A percentile compares a stretch with the other conserved stretches of the same genome.
These are phyloP conservation scores for Oncorhynchus mykiss DNA, from an alignment of 2,113 vertebrate genomes.

Conservation along the genomic window DNA sequence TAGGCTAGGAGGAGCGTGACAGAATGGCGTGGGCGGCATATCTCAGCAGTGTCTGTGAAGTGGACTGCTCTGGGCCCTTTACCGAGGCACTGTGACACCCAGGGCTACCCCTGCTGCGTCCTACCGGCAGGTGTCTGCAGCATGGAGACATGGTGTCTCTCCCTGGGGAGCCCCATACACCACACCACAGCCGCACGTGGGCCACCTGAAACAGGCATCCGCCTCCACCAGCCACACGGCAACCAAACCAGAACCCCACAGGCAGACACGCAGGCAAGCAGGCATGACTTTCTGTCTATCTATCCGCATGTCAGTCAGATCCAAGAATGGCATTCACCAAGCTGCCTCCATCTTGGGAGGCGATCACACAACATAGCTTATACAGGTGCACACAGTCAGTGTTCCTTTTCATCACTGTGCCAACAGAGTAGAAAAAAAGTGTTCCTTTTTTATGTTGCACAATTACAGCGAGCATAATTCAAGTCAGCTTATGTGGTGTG, in stretches of 20 bases:
- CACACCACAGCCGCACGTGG: not conserved
- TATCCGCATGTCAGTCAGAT: slow-evolving; percentile 36
- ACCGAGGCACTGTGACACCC: slow-evolving; percentile 20
- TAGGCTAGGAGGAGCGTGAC: slow-evolving; percentile 43
- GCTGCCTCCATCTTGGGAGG: slow-evolving; percentile 3
- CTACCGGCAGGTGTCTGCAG: slow-evolving; percentile 37
- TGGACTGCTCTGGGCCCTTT: slow-evolving; percentile 31
- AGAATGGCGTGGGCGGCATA: slow-evolving; percentile 54
- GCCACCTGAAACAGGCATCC: slow-evolving; percentile 48
- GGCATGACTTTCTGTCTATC: slow-evolving; percentile 26
- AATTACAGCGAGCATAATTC: slow-evolving; percentile 28
- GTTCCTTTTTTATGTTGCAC: slow-evolving; percentile 20
- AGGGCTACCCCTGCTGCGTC: slow-evolving; percentile 28
- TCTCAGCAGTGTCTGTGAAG: slow-evolving; percentile 34
- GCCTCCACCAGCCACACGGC: slow-evolving; percentile 19
- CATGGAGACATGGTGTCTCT: slow-evolving; percentile 4
- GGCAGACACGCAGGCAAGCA: slow-evolving; percentile 3
- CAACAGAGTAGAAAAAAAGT: slow-evolving; percentile 16
- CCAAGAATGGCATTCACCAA: slow-evolving; percentile 22
- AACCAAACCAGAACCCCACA: not conserved
- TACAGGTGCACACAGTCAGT: slow-evolving; percentile 8
- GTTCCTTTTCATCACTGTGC: slow-evolving; percentile 22
- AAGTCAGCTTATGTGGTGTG: slow-evolving; percentile 16
- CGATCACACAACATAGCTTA: slow-evolving; percentile 3
- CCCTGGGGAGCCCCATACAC: slow-evolving; percentile 21